Evolutionary conservation across 1,140 invertebrate species (phyloP).

Genomic region (Triops cancriformis): DNA sequence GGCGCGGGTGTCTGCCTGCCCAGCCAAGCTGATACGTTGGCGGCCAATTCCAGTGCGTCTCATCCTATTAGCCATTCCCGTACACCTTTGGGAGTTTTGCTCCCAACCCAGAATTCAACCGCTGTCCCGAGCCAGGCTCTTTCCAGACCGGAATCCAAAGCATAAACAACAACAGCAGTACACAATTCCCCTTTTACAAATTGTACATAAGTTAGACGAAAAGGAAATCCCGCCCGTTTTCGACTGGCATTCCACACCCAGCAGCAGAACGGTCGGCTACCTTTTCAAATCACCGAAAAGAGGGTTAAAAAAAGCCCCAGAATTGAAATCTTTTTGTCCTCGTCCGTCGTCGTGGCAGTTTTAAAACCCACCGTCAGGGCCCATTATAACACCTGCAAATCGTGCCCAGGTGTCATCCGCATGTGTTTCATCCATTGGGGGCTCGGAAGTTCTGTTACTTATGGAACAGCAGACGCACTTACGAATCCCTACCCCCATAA

Average conservation of each 20-base stretch:
- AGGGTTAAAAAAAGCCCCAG: neutral
- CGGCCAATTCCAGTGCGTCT: neutral
- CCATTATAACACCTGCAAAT: neutral
- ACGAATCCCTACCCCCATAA: neutral
- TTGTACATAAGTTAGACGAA: neutral
- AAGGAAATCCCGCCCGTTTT: neutral
- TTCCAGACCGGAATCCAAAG: neutral
- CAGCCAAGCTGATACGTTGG: neutral
- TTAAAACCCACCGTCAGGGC: neutral
- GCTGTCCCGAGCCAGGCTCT: neutral
- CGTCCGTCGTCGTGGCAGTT: neutral
- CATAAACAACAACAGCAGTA: neutral
- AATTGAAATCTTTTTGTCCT: neutral
- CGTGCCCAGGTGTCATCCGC: neutral
- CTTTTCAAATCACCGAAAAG: neutral
- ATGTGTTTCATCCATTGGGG: neutral
- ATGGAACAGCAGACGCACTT: neutral
- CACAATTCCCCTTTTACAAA: neutral
- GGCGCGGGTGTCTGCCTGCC: neutral
- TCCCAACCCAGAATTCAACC: neutral
- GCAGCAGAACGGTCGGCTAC: neutral
- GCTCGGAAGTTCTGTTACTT: neutral
- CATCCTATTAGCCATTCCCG: neutral
- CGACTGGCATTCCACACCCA: no score
- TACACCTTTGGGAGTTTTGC: conserved; percentile 3